phyloP scores from a whole-genome alignment of 2,888 invertebrate genomes.

The Acleris literana region DNA sequence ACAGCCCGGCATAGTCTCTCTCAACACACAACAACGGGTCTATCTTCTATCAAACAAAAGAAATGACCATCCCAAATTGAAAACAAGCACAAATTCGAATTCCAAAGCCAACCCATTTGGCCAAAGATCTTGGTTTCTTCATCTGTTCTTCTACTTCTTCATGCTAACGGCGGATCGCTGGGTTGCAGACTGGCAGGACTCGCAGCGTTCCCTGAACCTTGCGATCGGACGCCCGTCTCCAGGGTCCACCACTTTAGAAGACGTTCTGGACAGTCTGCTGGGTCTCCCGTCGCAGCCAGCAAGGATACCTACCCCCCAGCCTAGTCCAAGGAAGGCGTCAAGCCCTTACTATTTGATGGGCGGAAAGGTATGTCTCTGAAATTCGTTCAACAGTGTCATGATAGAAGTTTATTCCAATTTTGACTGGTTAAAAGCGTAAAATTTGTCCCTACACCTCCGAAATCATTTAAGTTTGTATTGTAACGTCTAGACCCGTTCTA shows the following conservation, averaged over 20 bases:
- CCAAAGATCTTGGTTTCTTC: conserved; percentile 24
- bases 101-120: conserved; percentile 23
- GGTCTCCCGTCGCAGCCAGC: conserved; percentile 90
- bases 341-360: conserved; percentile 79
- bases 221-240: conserved; percentile 87
- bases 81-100: not conserved
- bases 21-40: too few relatives aligned
- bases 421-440: too few relatives aligned
- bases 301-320: conserved; percentile 88
- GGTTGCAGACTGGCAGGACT: conserved; percentile 80
- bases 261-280: conserved; percentile 95
- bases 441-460: too few relatives aligned
- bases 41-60: too few relatives aligned
- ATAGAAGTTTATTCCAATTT: too few relatives aligned
- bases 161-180: conserved; percentile 18
- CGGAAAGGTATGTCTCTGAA: conserved; percentile 67
- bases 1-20: too few relatives aligned
- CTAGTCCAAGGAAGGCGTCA: conserved; percentile 76
- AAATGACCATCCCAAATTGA: too few relatives aligned
- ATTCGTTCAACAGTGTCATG: too few relatives aligned
- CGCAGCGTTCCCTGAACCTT: conserved; percentile 75
- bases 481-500: too few relatives aligned
- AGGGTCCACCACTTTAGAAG: conserved; percentile 94
- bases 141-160: conserved; percentile 6
- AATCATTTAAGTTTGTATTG: too few relatives aligned